Percentiles rank a stretch among this genome's conserved stretches.
phyloP scores from a whole-genome alignment of 2,888 invertebrate genomes.

The Eupithecia pulchellata region DNA sequence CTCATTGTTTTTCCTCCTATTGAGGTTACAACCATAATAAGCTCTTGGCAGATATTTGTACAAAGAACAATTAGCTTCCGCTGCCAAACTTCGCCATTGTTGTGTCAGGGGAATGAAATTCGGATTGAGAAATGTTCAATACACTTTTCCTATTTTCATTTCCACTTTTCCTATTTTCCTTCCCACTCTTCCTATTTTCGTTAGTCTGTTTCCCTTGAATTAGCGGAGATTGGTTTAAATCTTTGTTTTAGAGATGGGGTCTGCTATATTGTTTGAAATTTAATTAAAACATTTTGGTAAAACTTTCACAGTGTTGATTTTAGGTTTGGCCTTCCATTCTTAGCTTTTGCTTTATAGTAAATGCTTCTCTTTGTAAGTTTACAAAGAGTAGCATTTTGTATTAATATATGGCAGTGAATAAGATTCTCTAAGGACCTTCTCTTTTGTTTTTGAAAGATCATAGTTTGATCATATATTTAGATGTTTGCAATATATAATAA shows the following conservation, averaged over 20 bases:
- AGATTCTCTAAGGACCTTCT: background rate
- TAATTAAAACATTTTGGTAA: constrained; percentile 18
- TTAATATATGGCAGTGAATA: background rate
- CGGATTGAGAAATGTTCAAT: constrained; percentile 39
- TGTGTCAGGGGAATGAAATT: constrained; percentile 37
- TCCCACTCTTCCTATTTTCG: constrained; percentile 33
- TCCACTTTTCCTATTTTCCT: constrained; percentile 29
- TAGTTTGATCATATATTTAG: background rate
- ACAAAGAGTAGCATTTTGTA: too few species aligned
- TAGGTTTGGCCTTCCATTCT: constrained; percentile 8
- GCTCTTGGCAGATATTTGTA: constrained; percentile 44
- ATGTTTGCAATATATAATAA: background rate
- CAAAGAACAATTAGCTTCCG: constrained; percentile 41
- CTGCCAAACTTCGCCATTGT: constrained; percentile 40
- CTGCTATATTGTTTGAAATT: constrained; percentile 15
- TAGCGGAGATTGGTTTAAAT: constrained; percentile 32
- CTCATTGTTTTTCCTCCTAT: background rate
- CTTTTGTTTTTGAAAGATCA: background rate
- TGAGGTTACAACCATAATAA: constrained; percentile 38
- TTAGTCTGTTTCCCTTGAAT: constrained; percentile 33
- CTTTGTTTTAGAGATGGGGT: constrained; percentile 24
- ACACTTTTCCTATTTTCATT: constrained; percentile 15
- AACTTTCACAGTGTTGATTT: constrained; percentile 8
- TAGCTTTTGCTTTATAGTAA: constrained; percentile 9
- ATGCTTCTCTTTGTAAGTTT: background rate